Conservation (phyloP, 2,113 vertebrate species). For the Holacanthus passer region DNA sequence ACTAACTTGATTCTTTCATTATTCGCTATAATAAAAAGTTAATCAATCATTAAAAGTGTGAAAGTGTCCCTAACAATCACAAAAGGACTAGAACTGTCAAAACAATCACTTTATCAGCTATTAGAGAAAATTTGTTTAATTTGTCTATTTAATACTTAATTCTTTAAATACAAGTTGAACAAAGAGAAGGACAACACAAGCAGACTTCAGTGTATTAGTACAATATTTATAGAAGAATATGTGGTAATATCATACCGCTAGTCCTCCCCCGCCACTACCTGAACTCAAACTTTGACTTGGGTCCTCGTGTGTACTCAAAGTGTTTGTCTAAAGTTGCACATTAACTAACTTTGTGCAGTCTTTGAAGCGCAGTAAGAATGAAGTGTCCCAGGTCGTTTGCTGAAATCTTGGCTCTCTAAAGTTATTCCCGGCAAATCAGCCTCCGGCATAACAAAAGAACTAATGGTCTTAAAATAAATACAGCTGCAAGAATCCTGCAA, state of each 20-base stretch:
- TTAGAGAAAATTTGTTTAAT: constrained; percentile 33
- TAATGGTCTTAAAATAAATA: constrained; percentile 25
- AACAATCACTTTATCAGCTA: constrained; percentile 27
- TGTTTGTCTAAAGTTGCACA: constrained; percentile 81
- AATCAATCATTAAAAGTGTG: constrained; percentile 40
- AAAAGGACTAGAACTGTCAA: constrained; percentile 22
- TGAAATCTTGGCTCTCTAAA: constrained; percentile 44
- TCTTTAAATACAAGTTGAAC: constrained; percentile 14
- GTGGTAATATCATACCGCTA: not conserved
- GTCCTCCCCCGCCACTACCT: not conserved
- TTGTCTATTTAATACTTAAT: not conserved
- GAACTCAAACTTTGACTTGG: constrained; percentile 59
- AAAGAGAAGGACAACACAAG: constrained; percentile 20
- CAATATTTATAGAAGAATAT: constrained; percentile 18
- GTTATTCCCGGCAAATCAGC: constrained; percentile 28
- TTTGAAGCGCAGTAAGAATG: constrained; percentile 58
- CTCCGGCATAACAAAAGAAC: constrained; percentile 27
- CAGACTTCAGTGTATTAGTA: constrained; percentile 1
- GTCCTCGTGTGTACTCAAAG: constrained; percentile 60
- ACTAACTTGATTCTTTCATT: not conserved
- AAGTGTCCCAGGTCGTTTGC: constrained; percentile 36
- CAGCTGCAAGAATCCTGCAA: constrained; percentile 33
- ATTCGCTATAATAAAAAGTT: constrained; percentile 21
- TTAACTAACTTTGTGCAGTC: constrained; percentile 80
- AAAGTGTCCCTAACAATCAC: constrained; percentile 17